phyloP scores from a whole-genome alignment of 2,888 invertebrate genomes.

The Melinopterus prodromus region DNA sequence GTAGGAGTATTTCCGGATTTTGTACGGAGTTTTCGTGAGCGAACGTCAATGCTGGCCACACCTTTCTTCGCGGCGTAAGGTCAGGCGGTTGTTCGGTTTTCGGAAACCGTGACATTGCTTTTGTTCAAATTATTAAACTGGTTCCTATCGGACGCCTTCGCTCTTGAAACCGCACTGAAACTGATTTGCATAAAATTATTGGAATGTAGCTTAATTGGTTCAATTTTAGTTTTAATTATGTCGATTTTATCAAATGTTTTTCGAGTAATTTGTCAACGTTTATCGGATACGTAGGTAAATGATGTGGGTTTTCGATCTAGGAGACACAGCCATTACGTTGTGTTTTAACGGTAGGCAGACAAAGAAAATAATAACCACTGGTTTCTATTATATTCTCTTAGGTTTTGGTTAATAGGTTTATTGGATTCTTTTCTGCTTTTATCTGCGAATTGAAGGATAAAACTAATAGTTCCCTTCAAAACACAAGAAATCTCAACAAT shows the following conservation, averaged over 20 bases:
- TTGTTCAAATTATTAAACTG: background rate
- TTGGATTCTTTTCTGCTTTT: no score
- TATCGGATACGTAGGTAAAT: no score
- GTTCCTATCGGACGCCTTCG: background rate
- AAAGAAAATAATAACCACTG: no score
- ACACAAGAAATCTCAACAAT: no score
- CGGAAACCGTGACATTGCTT: constrained; percentile 4
- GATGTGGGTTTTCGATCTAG: no score
- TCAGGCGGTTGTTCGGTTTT: background rate
- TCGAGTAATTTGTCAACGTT: background rate
- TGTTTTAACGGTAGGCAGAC: no score
- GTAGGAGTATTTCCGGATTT: constrained; percentile 4
- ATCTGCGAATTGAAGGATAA: no score
- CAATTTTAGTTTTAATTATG: background rate
- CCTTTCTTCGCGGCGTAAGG: background rate
- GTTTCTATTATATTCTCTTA: no score
- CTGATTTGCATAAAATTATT: background rate
- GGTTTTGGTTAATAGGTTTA: no score
- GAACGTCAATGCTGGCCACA: background rate
- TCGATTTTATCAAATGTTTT: background rate
- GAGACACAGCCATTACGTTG: no score
- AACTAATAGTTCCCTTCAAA: no score
- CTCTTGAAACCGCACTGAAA: background rate
- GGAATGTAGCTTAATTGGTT: background rate
- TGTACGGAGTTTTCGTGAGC: background rate